A percentile compares a stretch with the other conserved stretches of the same genome.
Conservation (phyloP, 2,797 vertebrate species). For the Zenarchopterus dispar region DNA sequence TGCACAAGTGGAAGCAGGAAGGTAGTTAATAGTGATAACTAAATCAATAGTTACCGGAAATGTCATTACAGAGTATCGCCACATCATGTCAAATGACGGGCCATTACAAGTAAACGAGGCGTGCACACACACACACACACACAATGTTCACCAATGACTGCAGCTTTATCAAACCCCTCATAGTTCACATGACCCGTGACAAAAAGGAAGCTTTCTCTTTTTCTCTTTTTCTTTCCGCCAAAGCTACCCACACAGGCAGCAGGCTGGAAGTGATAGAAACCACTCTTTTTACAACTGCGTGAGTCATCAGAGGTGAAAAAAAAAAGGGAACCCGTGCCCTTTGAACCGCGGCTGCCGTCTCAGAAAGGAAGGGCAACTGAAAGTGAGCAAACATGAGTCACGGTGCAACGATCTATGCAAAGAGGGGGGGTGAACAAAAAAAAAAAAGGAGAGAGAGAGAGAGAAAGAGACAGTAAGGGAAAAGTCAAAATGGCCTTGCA, state of each 20-base stretch:
- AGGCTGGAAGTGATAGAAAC: constrained; percentile 24
- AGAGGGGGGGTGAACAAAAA: neutral
- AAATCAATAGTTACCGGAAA: constrained; percentile 57
- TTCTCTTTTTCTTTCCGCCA: constrained; percentile 30
- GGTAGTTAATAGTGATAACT: neutral
- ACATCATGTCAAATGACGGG: neutral
- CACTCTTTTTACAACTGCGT: constrained; percentile 17
- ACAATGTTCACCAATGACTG: neutral
- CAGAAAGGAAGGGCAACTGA: constrained; percentile 60
- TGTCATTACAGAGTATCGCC: constrained; percentile 23
- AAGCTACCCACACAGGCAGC: constrained; percentile 12
- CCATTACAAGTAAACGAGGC: too few species aligned
- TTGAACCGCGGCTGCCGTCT: constrained; percentile 53
- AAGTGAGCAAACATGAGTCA: constrained; percentile 72
- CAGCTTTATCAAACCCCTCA: neutral
- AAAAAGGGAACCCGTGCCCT: constrained; percentile 37
- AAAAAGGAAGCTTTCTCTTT: constrained; percentile 16
- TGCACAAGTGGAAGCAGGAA: constrained; percentile 9
- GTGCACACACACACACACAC: too few species aligned
- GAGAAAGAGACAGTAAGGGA: neutral
- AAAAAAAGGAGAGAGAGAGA: too few species aligned
- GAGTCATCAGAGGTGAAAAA: constrained; percentile 43
- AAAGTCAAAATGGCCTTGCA: constrained; percentile 40
- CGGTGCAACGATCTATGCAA: constrained; percentile 29
- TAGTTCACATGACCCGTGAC: neutral